A percentile compares a stretch with the other conserved stretches of the same genome.
These are phyloP conservation scores for Malaclemys terrapin DNA, from an alignment of 2,113 vertebrate genomes.

Conservation along the genomic window DNA sequence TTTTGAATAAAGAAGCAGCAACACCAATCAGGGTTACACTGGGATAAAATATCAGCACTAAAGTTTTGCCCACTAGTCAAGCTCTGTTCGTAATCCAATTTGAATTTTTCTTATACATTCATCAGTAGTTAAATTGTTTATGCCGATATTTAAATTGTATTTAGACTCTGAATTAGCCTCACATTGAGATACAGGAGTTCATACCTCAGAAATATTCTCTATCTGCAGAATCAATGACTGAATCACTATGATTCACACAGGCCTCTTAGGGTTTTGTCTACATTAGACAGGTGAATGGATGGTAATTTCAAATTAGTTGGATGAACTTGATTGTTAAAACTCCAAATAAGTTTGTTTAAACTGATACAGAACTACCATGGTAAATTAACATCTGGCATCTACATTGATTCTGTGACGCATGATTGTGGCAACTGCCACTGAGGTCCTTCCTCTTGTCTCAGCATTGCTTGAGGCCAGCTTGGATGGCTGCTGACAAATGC, in stretches of 20 bases:
- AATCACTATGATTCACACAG: rapidly evolving
- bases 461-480: not conserved
- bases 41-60: not conserved
- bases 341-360: not conserved
- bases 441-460: not conserved
- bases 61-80: not conserved
- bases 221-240: not conserved
- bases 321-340: not conserved
- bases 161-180: not conserved
- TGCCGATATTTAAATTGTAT: not conserved
- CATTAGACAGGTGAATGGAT: not conserved
- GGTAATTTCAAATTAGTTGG: not conserved
- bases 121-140: not conserved
- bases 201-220: not conserved
- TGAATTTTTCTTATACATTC: not conserved
- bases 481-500: rapidly evolving
- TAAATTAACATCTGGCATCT: not conserved
- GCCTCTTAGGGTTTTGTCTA: not conserved
- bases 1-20: not conserved
- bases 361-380: not conserved
- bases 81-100: not conserved
- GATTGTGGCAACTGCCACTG: not conserved
- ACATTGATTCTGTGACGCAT: not conserved
- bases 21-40: not conserved
- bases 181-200: not conserved